These are phyloP conservation scores for Cyclophora albipunctata DNA, from an alignment of 2,888 invertebrate species.

Conservation along the genomic window DNA sequence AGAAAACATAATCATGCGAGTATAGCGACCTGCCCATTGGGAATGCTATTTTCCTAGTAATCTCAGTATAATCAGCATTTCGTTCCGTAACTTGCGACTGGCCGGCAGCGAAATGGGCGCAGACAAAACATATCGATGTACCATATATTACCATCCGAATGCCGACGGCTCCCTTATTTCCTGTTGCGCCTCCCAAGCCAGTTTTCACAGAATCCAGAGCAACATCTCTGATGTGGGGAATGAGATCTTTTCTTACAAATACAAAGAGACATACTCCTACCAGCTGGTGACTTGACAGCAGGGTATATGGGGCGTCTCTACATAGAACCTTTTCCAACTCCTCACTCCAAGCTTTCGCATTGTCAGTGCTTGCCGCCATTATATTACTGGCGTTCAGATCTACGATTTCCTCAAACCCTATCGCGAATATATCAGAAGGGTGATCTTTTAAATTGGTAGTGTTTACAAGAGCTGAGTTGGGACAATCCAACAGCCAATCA, in stretches of 20 bases:
- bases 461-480: constrained; percentile 68
- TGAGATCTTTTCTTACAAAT: constrained; percentile 91
- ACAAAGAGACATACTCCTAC: constrained; percentile 98
- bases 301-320: constrained; percentile 89
- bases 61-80: constrained; percentile 97
- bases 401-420: constrained; percentile 99
- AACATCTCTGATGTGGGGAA: constrained; percentile 92
- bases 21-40: constrained; percentile 94
- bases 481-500: constrained; percentile 93
- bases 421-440: constrained; percentile 95
- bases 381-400: constrained; percentile 99
- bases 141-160: constrained; percentile 94
- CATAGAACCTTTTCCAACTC: constrained; percentile 94
- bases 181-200: constrained; percentile 97
- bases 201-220: constrained; percentile 98
- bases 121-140: constrained; percentile 97
- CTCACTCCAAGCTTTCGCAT: constrained; percentile 96
- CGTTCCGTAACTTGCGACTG: constrained; percentile 96
- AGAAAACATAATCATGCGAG: constrained; percentile 98
- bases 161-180: constrained; percentile 97
- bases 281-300: constrained; percentile 94
- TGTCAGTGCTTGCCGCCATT: constrained; percentile 92
- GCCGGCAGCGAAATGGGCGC: constrained; percentile 99
- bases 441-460: constrained; percentile 67
- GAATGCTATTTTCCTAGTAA: constrained; percentile 91